A percentile compares a stretch with the other conserved stretches of the same genome.
Evolutionary conservation across 1,140 invertebrate species (phyloP).

Genomic region (Akabosia matsudoensis): DNA sequence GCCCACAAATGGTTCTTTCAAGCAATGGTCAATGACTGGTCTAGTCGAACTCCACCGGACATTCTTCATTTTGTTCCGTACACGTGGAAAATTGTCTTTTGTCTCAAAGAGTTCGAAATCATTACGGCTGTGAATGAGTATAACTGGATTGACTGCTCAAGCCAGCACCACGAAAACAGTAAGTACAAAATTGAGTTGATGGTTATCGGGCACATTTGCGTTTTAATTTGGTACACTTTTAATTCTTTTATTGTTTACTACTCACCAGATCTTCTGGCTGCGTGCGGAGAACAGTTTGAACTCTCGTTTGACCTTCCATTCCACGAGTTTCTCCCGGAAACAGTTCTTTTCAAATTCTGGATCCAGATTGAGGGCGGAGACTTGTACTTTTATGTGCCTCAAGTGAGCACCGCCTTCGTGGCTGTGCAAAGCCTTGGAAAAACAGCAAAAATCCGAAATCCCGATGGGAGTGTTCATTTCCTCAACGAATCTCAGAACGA

Average conservation of each 20-base stretch:
- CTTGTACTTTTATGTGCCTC: slow-evolving; percentile 81
- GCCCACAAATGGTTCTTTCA: slow-evolving; percentile 93
- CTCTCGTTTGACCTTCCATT: slow-evolving; percentile 90
- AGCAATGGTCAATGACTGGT: slow-evolving; percentile 95
- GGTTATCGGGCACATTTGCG: too few species aligned
- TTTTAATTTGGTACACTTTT: slow-evolving; percentile 32
- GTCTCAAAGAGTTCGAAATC: slow-evolving; percentile 93
- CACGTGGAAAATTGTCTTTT: slow-evolving; percentile 87
- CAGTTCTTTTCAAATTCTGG: slow-evolving; percentile 82
- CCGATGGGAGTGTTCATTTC: slow-evolving; percentile 59
- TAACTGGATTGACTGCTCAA: slow-evolving; percentile 98
- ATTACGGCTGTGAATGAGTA: slow-evolving; percentile 92
- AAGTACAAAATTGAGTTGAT: slow-evolving; percentile 41
- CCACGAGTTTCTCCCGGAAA: slow-evolving; percentile 82
- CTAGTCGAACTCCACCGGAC: slow-evolving; percentile 82
- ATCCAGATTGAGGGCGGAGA: slow-evolving; percentile 88
- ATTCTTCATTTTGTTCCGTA: slow-evolving; percentile 94
- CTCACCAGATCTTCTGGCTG: slow-evolving; percentile 74
- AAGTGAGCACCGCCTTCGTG: slow-evolving; percentile 81
- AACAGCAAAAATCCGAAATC: slow-evolving; percentile 78
- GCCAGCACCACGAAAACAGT: slow-evolving; percentile 88
- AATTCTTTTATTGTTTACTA: slow-evolving; percentile 44
- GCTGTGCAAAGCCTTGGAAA: slow-evolving; percentile 80
- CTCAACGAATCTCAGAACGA: slow-evolving; percentile 51
- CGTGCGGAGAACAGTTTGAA: slow-evolving; percentile 89